Conservation (phyloP, 2,113 vertebrate species). For the Murina feae region DNA sequence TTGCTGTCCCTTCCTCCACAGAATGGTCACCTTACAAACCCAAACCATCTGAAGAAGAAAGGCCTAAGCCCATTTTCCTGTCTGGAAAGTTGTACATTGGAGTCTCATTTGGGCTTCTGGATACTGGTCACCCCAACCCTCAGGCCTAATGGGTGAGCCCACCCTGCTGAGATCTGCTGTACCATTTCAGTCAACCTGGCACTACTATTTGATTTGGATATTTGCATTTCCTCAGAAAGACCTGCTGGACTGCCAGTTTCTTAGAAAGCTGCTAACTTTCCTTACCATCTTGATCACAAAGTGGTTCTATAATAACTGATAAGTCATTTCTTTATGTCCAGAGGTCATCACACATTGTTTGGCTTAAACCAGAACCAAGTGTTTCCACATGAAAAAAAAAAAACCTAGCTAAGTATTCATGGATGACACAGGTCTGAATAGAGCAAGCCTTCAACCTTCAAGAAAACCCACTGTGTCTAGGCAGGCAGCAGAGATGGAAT, state of each 20-base stretch:
- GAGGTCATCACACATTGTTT: slow-evolving; percentile 14
- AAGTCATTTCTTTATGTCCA: not conserved
- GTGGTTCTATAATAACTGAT: not conserved
- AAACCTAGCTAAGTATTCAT: not conserved
- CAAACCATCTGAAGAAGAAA: slow-evolving; percentile 16
- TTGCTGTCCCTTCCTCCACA: not conserved
- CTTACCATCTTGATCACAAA: slow-evolving; percentile 3
- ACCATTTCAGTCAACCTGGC: slow-evolving; percentile 75
- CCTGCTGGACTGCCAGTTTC: slow-evolving; percentile 26
- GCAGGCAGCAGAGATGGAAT: not conserved
- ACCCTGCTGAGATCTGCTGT: not conserved
- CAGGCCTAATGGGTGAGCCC: not conserved
- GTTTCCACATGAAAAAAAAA: slow-evolving; percentile 14
- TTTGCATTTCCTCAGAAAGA: slow-evolving; percentile 84
- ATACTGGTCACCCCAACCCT: not conserved
- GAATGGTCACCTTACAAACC: slow-evolving; percentile 19
- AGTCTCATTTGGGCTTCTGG: not conserved
- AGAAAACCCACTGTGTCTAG: not conserved
- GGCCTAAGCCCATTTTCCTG: slow-evolving; percentile 38
- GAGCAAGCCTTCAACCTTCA: not conserved
- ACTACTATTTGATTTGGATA: slow-evolving; percentile 80
- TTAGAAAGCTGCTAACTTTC: not conserved
- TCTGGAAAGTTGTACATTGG: not conserved
- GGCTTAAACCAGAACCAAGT: slow-evolving; percentile 11
- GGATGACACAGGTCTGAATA: not conserved